Base-by-base conservation (phyloP, 2,888 invertebrate species). In the Selenia dentaria region DNA sequence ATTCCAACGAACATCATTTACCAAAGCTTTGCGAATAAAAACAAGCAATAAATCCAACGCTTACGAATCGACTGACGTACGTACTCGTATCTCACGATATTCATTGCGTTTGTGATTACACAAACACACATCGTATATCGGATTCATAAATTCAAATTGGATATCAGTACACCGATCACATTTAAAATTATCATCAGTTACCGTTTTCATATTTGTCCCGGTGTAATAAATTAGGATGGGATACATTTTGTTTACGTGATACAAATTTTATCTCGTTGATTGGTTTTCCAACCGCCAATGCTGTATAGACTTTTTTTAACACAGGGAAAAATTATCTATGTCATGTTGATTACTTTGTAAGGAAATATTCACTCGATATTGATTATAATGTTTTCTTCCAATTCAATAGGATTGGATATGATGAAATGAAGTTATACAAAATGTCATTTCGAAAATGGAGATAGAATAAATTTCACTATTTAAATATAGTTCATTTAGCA, bases 21-120 rank as follows among this genome's bases (percentile, higher is more conserved):
- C 51, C 54, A 54, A 48, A 57, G 43, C 57, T 49, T 51, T 59
- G 64, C 62, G 51, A 60, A 61, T 59, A 71, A 68, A 68, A 70
- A 67, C 63, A 60, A 51, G 58, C 44, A 51, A 70, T 73, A 72
- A 70, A 70, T 68, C 60, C 57, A 12, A 46, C 53, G 59, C 46
- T 64, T 59, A 66, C 54, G 51, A 43, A 51, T 39, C 45, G 27
- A 26, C 59, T 58, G 41, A 45, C 40, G 51, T 40, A 33, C 36
- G 26, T 22, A 16, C 20, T 31, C 14, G 26, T 42, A 48, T 48
- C 47, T 42, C 39, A 34, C 46, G 50, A 56, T 60, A 64, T 66
- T 59, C 57, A 64, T 64, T 59, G 67, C 58, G 57, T 39, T 53
- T 54, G 52, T 59, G 55, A 59, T 64, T 64, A 58, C 59, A 55